These are phyloP conservation scores for Sphaerodactylus townsendi DNA, from an alignment of 2,113 vertebrate genomes.

Conservation along the genomic window DNA sequence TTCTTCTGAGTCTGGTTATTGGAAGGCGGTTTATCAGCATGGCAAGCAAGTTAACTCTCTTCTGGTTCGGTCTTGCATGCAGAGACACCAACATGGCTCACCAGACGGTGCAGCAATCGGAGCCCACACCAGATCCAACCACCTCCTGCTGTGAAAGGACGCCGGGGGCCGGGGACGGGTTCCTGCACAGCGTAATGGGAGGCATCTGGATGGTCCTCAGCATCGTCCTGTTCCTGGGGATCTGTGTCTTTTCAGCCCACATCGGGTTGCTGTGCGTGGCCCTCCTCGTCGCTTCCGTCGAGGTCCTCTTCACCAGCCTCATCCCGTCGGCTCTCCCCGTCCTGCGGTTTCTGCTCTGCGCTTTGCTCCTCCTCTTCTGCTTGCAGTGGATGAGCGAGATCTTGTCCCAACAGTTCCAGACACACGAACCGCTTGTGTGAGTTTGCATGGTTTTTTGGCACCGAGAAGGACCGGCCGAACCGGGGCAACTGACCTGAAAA, in stretches of 20 bases:
- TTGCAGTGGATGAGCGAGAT: slow-evolving; percentile 37
- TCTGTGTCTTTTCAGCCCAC: slow-evolving; percentile 10
- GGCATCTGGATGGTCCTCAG: slow-evolving; percentile 12
- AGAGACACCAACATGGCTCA: not conserved
- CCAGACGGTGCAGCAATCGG: not conserved
- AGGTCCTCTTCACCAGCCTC: slow-evolving; percentile 23
- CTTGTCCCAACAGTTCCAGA: not conserved
- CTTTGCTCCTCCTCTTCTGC: slow-evolving; percentile 27
- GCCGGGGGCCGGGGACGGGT: fast-evolving
- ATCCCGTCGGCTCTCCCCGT: not conserved
- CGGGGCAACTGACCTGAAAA: no score
- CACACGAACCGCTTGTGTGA: not conserved
- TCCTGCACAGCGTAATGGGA: not conserved
- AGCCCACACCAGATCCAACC: not conserved
- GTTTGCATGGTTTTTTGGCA: no score
- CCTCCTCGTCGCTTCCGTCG: not conserved
- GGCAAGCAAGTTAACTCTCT: no score
- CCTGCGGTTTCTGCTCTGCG: slow-evolving; percentile 8
- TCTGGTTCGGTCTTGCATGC: not conserved
- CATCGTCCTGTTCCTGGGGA: not conserved
- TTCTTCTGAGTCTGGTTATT: no score
- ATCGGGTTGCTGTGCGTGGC: slow-evolving; percentile 5
- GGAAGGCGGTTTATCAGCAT: no score
- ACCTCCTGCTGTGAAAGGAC: not conserved
- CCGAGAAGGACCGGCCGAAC: no score